A percentile compares a stretch with the other conserved stretches of the same genome.
phyloP scores from a whole-genome alignment of 2,113 vertebrate genomes.

The Pseudorhombus dupliciocellatus region DNA sequence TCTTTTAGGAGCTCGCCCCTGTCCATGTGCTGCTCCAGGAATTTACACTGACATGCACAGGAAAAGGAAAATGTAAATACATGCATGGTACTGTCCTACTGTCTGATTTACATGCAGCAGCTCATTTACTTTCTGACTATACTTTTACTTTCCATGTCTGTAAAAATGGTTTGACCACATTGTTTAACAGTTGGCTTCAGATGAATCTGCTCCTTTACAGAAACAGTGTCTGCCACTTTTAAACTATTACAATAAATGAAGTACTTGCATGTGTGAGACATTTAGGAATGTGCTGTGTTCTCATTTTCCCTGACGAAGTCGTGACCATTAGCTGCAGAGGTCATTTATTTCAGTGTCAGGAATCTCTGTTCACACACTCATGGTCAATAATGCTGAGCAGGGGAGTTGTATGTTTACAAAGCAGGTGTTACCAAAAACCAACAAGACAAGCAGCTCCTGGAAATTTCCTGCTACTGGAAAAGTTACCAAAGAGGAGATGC shows the following conservation, averaged over 20 bases:
- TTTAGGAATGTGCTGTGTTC: too few species aligned
- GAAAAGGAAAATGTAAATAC: constrained; percentile 1
- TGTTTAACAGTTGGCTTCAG: not conserved
- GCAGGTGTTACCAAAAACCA: not conserved
- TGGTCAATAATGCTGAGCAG: constrained; percentile 19
- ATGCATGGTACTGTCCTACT: not conserved
- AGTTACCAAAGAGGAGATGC: too few species aligned
- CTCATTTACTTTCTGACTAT: not conserved
- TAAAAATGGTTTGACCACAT: not conserved
- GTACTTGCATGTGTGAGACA: too few species aligned
- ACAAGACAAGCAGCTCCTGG: not conserved
- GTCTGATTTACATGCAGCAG: not conserved
- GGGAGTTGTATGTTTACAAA: not conserved
- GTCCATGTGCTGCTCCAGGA: constrained; percentile 90
- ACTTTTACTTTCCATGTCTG: not conserved
- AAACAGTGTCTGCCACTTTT: not conserved
- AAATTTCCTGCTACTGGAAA: not conserved
- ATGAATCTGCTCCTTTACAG: not conserved
- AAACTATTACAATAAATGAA: too few species aligned
- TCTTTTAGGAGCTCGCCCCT: constrained; percentile 92
- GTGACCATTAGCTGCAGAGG: not conserved
- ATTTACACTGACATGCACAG: constrained; percentile 82
- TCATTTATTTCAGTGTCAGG: not conserved
- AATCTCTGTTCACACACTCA: not conserved
- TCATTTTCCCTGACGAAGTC: too few species aligned